phyloP scores from a whole-genome alignment of 1,140 invertebrate genomes.

The Drosophila rhopaloa region DNA sequence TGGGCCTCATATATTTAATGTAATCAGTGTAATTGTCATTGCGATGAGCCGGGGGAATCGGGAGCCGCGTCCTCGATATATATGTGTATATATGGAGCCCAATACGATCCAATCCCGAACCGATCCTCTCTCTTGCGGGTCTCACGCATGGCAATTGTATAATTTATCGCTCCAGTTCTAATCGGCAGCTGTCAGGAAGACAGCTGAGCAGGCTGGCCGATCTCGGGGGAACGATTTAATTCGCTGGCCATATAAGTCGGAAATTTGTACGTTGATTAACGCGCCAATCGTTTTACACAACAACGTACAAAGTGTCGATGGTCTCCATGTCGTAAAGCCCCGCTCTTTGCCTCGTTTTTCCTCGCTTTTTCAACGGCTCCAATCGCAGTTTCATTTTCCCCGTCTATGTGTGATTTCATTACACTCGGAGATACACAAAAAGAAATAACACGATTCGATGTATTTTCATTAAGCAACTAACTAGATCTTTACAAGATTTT shows the following conservation, averaged over 20 bases:
- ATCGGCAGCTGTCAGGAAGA: slow-evolving; percentile 72
- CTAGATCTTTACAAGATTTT: too few relatives aligned
- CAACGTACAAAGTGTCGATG: slow-evolving; percentile 77
- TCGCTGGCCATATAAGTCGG: slow-evolving; percentile 79
- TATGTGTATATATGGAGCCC: not conserved
- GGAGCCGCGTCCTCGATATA: slow-evolving; percentile 28
- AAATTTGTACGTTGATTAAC: slow-evolving; percentile 83
- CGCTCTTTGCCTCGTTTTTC: not conserved
- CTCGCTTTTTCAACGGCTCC: not conserved
- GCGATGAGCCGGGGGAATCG: slow-evolving; percentile 54
- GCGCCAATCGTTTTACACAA: slow-evolving; percentile 82
- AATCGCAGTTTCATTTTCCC: slow-evolving; percentile 33
- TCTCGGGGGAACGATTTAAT: slow-evolving; percentile 82
- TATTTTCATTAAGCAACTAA: not conserved
- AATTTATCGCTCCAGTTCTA: slow-evolving; percentile 83
- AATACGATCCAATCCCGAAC: slow-evolving; percentile 13
- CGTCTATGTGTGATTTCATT: slow-evolving; percentile 76
- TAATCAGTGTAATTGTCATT: slow-evolving; percentile 81
- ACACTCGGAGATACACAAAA: slow-evolving; percentile 49
- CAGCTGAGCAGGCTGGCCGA: slow-evolving; percentile 42
- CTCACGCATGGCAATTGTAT: slow-evolving; percentile 81
- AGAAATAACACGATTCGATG: not conserved
- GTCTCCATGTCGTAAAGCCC: slow-evolving; percentile 27
- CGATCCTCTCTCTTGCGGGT: slow-evolving; percentile 50
- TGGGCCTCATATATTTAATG: slow-evolving; percentile 77